Percentiles rank a stretch among this genome's conserved stretches.
phyloP scores from a whole-genome alignment of 2,797 vertebrate species.

The Anabacerthia variegaticeps region DNA sequence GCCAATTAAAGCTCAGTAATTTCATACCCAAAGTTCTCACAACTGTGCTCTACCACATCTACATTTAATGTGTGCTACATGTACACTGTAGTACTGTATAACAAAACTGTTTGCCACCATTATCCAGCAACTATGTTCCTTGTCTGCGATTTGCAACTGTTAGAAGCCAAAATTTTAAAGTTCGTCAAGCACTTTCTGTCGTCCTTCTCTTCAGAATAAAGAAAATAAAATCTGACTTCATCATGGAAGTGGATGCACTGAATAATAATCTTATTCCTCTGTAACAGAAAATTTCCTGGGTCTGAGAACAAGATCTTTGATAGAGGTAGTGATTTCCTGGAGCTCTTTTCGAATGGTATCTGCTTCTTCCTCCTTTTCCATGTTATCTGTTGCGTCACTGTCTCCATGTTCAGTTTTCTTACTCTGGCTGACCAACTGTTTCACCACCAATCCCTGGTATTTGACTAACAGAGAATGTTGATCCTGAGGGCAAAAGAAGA shows the following conservation, averaged over 20 bases:
- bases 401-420: conserved; percentile 80
- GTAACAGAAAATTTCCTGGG: conserved; percentile 83
- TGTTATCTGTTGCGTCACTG: conserved; percentile 51
- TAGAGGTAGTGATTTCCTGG: conserved; percentile 77
- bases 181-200: background rate
- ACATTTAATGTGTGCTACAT: background rate
- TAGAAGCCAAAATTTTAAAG: background rate
- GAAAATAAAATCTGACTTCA: background rate
- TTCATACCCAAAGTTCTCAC: background rate
- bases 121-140: background rate
- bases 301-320: conserved; percentile 90
- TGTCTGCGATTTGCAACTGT: background rate
- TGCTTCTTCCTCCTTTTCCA: conserved; percentile 72
- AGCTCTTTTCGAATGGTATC: conserved; percentile 81
- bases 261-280: conserved; percentile 80
- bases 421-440: conserved; percentile 85
- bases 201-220: background rate
- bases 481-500: conserved; percentile 78
- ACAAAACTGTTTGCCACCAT: background rate
- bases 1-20: background rate
- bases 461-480: conserved; percentile 86
- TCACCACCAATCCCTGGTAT: conserved; percentile 93
- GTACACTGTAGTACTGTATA: background rate
- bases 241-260: background rate
- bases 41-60: background rate